Evolutionary conservation across 1,140 invertebrate genomes (phyloP).

Genomic region (Cydia pomonella): DNA sequence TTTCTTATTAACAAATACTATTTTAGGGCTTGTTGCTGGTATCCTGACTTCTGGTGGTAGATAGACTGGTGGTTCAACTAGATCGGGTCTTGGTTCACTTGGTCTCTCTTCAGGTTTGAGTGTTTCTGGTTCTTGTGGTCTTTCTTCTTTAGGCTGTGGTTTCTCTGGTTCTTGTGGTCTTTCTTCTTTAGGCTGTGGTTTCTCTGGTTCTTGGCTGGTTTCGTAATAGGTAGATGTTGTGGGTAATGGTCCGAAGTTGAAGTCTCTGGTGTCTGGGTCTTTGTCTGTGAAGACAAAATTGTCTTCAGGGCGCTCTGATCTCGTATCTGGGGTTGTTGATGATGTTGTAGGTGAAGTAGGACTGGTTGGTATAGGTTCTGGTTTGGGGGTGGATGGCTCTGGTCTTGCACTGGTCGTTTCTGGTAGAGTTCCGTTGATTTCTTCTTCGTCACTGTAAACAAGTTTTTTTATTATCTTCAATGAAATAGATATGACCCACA

Average conservation of each 20-base stretch:
- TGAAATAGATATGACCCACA: no score
- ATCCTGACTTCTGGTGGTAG: slow-evolving; percentile 27
- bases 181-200: slow-evolving; percentile 33
- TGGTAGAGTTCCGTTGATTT: slow-evolving; percentile 10
- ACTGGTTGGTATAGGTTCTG: slow-evolving; percentile 35
- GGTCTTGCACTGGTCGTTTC: neutral
- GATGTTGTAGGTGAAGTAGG: slow-evolving; percentile 37
- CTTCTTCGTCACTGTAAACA: slow-evolving; percentile 28
- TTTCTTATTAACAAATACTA: slow-evolving; percentile 50
- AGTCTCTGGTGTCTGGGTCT: slow-evolving; percentile 9
- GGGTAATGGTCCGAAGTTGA: slow-evolving; percentile 34
- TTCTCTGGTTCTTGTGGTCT: slow-evolving; percentile 37
- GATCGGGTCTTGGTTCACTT: slow-evolving; percentile 34
- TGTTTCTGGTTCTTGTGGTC: slow-evolving; percentile 15
- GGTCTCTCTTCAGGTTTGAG: slow-evolving; percentile 23
- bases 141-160: slow-evolving; percentile 21
- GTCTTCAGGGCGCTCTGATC: slow-evolving; percentile 25
- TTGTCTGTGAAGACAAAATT: slow-evolving; percentile 18
- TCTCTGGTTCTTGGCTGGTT: slow-evolving; percentile 38
- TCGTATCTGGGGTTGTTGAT: slow-evolving; percentile 35
- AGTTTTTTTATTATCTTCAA: neutral
- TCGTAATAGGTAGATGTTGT: slow-evolving; percentile 28
- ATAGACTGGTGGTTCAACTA: slow-evolving; percentile 18
- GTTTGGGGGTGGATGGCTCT: neutral
- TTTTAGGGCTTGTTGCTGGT: slow-evolving; percentile 46